These are phyloP conservation scores for Corydoras maculifer DNA, from an alignment of 2,113 vertebrate species.

Conservation along the genomic window DNA sequence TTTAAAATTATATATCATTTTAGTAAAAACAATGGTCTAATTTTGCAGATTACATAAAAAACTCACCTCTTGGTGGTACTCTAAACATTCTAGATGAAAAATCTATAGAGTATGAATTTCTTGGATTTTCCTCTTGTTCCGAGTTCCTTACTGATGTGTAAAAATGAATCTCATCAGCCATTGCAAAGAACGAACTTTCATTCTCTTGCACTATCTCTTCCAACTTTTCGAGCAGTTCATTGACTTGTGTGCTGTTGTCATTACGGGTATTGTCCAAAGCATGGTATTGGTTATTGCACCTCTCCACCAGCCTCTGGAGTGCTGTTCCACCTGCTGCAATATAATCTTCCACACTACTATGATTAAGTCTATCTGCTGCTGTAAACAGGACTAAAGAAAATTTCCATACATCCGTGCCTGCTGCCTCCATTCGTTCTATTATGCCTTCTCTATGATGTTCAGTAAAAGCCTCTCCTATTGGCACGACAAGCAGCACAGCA, in stretches of 20 bases:
- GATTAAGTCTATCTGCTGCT: slow-evolving; percentile 58
- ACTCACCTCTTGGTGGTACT: slow-evolving; percentile 65
- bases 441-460: slow-evolving; percentile 57
- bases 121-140: slow-evolving; percentile 55
- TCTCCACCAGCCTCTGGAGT: slow-evolving; percentile 67
- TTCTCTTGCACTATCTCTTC: slow-evolving; percentile 69
- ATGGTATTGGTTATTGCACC: slow-evolving; percentile 66
- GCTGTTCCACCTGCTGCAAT: slow-evolving; percentile 60
- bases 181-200: slow-evolving; percentile 68
- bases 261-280: slow-evolving; percentile 61
- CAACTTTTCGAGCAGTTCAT: slow-evolving; percentile 65
- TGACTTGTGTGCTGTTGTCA: slow-evolving; percentile 62
- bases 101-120: slow-evolving; percentile 57
- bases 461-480: slow-evolving; percentile 57
- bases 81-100: slow-evolving; percentile 60
- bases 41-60: no score
- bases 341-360: slow-evolving; percentile 62
- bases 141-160: background rate
- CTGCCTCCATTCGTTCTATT: slow-evolving; percentile 56
- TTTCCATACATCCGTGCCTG: slow-evolving; percentile 64
- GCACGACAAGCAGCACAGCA: slow-evolving; percentile 61
- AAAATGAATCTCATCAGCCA: slow-evolving; percentile 34
- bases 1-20: no score
- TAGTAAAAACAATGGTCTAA: no score
- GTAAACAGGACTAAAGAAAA: slow-evolving; percentile 67